Percentiles rank a stretch among this genome's conserved stretches.
Conservation (phyloP, 2,113 vertebrate species). For the Pluvialis apricaria region DNA sequence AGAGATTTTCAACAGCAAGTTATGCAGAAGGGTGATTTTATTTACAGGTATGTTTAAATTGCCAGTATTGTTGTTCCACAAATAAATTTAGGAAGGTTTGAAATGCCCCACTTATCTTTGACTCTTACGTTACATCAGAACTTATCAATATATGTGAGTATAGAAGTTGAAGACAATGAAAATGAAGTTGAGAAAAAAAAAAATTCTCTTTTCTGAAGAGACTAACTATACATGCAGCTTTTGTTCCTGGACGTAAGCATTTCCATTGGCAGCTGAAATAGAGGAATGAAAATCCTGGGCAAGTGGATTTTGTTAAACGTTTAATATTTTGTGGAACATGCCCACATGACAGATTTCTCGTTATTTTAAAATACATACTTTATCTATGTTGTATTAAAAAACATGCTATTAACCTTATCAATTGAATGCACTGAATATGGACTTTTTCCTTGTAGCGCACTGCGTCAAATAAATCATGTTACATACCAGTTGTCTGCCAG, state of each 20-base stretch:
- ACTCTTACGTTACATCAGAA: not conserved
- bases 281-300: not conserved
- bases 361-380: not conserved
- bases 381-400: not conserved
- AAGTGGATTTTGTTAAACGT: not conserved
- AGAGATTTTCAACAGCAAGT: not conserved
- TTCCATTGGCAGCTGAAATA: not conserved
- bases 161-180: not conserved
- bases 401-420: not conserved
- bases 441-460: not conserved
- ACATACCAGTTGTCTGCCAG: not conserved
- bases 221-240: not conserved
- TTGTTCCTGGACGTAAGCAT: not conserved
- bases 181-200: not conserved
- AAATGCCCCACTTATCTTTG: not conserved
- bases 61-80: not conserved
- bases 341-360: rapidly evolving
- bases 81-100: not conserved
- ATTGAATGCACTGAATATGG: not conserved
- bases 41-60: not conserved
- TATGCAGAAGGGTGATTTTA: not conserved
- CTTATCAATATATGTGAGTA: not conserved
- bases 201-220: not conserved
- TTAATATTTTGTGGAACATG: not conserved
- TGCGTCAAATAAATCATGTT: not conserved